phyloP scores from a whole-genome alignment of 2,113 vertebrate genomes.

The Planiliza haematocheilus region DNA sequence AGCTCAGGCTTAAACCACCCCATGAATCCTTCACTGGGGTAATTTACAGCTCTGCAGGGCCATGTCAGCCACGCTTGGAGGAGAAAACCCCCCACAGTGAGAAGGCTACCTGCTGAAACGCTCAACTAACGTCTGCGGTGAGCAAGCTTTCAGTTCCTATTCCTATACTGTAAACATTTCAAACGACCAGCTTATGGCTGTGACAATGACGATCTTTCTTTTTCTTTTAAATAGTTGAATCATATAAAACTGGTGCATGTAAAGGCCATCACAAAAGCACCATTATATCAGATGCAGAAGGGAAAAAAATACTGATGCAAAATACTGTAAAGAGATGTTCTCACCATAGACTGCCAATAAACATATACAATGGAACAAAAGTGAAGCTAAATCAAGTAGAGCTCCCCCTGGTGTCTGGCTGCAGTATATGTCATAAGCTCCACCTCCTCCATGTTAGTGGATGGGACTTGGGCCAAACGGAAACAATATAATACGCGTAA shows the following conservation, averaged over 20 bases:
- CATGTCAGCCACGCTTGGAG: conserved; percentile 52
- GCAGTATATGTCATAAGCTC: too few relatives aligned
- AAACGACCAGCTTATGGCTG: conserved; percentile 3
- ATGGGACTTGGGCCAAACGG: too few relatives aligned
- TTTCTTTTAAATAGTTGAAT: not conserved
- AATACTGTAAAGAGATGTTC: not conserved
- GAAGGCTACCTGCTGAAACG: conserved; percentile 44
- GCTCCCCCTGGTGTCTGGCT: too few relatives aligned
- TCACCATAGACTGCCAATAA: not conserved
- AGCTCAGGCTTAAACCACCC: conserved; percentile 65
- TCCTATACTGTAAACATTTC: conserved; percentile 27
- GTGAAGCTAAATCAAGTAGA: too few relatives aligned
- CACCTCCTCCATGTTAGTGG: too few relatives aligned
- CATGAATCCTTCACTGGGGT: conserved; percentile 60
- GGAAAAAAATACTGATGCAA: not conserved
- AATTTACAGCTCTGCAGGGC: conserved; percentile 66
- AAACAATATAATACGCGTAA: too few relatives aligned
- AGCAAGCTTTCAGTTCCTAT: conserved; percentile 27
- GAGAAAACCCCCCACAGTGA: conserved; percentile 38
- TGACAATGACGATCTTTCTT: not conserved
- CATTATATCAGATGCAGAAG: not conserved
- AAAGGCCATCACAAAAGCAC: not conserved
- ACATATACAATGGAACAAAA: too few relatives aligned
- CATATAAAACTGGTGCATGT: not conserved
- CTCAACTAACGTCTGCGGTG: conserved; percentile 55